These are phyloP conservation scores for Manduca sexta DNA, from an alignment of 1,140 invertebrate species.

Conservation along the genomic window DNA sequence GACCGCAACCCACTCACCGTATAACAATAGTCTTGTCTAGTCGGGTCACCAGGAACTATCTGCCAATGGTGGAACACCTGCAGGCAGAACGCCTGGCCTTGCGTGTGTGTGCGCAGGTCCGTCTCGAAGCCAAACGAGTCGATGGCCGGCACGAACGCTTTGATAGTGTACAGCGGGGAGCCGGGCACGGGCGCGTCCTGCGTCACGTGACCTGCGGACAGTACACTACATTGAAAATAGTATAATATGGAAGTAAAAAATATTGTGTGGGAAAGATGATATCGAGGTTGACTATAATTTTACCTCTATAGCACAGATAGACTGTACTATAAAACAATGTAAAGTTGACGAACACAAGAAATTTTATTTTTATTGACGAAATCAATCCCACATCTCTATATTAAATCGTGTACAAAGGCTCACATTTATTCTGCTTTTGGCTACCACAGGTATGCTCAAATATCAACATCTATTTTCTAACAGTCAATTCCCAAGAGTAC, in stretches of 20 bases:
- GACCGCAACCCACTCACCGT: constrained; percentile 40
- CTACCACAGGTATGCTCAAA: too few species aligned
- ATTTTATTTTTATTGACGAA: too few species aligned
- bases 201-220: constrained; percentile 92
- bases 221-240: background rate
- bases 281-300: too few species aligned
- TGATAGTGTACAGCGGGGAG: constrained; percentile 98
- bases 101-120: constrained; percentile 97
- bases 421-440: too few species aligned
- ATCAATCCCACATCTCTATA: too few species aligned
- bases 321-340: too few species aligned
- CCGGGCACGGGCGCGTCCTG: constrained; percentile 99
- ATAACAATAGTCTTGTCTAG: constrained; percentile 98
- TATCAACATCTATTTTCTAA: too few species aligned
- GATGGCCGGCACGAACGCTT: constrained; percentile 99
- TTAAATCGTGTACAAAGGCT: too few species aligned
- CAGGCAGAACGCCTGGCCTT: constrained; percentile 98
- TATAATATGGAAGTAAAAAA: background rate
- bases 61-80: constrained; percentile 99
- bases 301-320: too few species aligned
- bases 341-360: too few species aligned
- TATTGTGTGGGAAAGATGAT: too few species aligned
- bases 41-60: constrained; percentile 99
- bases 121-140: constrained; percentile 99
- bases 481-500: too few species aligned